phyloP scores from a whole-genome alignment of 2,888 invertebrate species.

The Acanthosepion lycidas region DNA sequence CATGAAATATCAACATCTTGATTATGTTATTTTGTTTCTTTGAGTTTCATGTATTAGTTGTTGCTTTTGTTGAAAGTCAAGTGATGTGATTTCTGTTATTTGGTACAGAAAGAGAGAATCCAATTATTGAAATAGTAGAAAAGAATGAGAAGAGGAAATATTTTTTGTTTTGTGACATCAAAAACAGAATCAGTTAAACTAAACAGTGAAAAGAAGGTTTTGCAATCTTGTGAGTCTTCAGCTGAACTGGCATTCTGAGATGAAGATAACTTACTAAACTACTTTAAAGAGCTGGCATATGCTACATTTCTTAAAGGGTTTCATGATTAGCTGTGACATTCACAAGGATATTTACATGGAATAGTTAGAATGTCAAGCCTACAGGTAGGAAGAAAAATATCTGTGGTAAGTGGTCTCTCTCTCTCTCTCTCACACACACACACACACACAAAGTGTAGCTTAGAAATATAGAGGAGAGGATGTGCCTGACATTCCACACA shows the following conservation, averaged over 20 bases:
- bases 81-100: too few relatives aligned
- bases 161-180: too few relatives aligned
- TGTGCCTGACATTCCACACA: background rate
- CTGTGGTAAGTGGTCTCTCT: background rate
- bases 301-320: background rate
- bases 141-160: too few relatives aligned
- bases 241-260: background rate
- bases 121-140: too few relatives aligned
- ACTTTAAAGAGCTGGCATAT: background rate
- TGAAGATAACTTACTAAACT: background rate
- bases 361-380: background rate
- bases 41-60: too few relatives aligned
- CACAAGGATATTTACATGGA: background rate
- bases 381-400: slow-evolving; percentile 18
- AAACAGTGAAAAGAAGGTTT: too few relatives aligned
- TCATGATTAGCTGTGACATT: background rate
- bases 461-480: background rate
- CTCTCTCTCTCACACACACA: background rate
- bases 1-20: too few relatives aligned
- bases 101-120: too few relatives aligned
- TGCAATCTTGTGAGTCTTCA: background rate
- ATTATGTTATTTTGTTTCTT: too few relatives aligned
- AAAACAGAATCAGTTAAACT: too few relatives aligned
- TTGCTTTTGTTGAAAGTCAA: too few relatives aligned
- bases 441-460: background rate